A percentile compares a stretch with the other conserved stretches of the same genome.
These are phyloP conservation scores for Allophyes oxyacanthae DNA, from an alignment of 2,888 invertebrate genomes.

Conservation along the genomic window DNA sequence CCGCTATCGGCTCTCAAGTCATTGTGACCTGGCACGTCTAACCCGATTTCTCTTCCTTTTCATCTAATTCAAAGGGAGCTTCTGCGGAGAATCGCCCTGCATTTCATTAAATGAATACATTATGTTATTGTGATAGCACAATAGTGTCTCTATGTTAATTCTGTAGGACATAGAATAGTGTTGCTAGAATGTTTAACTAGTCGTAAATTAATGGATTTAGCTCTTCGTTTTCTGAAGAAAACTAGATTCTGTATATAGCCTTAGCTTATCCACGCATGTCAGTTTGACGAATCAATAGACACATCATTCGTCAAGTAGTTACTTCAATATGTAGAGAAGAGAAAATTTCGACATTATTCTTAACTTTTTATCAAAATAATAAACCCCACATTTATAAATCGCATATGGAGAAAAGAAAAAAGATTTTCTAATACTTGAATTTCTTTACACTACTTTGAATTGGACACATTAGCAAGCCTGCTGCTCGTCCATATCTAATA, in stretches of 20 bases:
- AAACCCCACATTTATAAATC: too few species aligned
- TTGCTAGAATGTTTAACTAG: slow-evolving; percentile 31
- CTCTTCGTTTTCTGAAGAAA: slow-evolving; percentile 29
- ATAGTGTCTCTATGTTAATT: slow-evolving; percentile 50
- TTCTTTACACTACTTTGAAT: too few species aligned
- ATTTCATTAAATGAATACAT: slow-evolving; percentile 57
- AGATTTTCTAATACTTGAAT: too few species aligned
- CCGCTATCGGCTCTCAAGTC: slow-evolving; percentile 17
- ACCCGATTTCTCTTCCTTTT: slow-evolving; percentile 64
- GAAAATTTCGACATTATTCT: too few species aligned
- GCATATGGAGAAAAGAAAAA: too few species aligned
- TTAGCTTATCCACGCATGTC: background rate
- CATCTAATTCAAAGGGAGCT: slow-evolving; percentile 57
- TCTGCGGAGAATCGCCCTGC: slow-evolving; percentile 53
- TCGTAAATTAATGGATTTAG: slow-evolving; percentile 37
- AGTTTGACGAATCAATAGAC: slow-evolving; percentile 15
- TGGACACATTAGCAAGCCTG: too few species aligned
- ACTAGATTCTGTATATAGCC: background rate
- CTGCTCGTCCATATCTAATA: too few species aligned
- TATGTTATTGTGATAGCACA: slow-evolving; percentile 46
- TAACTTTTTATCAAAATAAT: too few species aligned
- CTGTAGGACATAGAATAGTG: slow-evolving; percentile 39
- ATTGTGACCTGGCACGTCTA: slow-evolving; percentile 57
- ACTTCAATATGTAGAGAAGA: too few species aligned
- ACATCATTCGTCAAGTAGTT: background rate